phyloP scores from a whole-genome alignment of 2,113 vertebrate species.

The Indicator maculatus region DNA sequence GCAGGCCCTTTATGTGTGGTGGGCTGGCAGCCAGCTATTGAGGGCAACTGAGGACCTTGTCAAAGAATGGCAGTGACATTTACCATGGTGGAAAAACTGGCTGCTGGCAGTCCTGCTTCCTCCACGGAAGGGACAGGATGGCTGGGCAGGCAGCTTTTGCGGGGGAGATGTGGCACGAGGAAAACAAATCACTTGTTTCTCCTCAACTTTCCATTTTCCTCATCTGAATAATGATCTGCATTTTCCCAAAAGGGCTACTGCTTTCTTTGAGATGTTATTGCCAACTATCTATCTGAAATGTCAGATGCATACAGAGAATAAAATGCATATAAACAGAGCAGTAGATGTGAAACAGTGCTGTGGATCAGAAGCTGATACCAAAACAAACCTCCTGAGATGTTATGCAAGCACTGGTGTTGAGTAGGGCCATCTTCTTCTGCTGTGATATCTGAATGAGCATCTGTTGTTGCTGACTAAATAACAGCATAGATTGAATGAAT shows the following conservation, averaged over 20 bases:
- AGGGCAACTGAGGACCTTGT: neutral
- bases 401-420: neutral
- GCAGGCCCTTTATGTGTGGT: rapidly evolving
- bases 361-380: neutral
- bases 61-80: constrained; percentile 15
- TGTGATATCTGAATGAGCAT: neutral
- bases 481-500: constrained; percentile 15
- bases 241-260: constrained; percentile 22
- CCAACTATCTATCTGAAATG: constrained; percentile 52
- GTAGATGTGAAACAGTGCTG: neutral
- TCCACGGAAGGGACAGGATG: constrained; percentile 11
- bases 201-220: constrained; percentile 8
- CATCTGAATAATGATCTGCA: constrained; percentile 10
- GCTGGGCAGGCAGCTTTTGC: constrained; percentile 3
- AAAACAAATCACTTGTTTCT: neutral
- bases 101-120: constrained; percentile 33
- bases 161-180: neutral
- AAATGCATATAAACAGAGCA: neutral
- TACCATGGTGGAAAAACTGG: neutral
- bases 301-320: neutral
- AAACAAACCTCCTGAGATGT: neutral
- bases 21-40: neutral
- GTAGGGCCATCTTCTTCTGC: neutral
- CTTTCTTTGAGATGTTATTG: constrained; percentile 30
- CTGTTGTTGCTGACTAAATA: neutral